These are phyloP conservation scores for Andrena chrysosceles DNA, from an alignment of 2,888 invertebrate species.

Conservation along the genomic window DNA sequence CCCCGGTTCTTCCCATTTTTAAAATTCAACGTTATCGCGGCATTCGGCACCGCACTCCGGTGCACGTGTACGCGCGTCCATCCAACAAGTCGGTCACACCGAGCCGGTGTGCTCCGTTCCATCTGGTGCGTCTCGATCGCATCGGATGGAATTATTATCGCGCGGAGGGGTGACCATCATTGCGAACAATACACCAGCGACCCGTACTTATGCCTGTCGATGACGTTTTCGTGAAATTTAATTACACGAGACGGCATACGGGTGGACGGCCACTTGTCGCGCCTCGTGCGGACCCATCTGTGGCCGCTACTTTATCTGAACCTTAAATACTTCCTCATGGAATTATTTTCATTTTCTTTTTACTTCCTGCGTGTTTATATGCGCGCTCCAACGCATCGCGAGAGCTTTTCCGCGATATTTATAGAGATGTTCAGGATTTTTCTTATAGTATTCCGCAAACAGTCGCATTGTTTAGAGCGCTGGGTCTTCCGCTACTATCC, in stretches of 20 bases:
- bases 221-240: slow-evolving; percentile 8
- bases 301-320: neutral
- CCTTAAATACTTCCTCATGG: neutral
- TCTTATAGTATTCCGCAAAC: too few relatives aligned
- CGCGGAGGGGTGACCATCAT: slow-evolving; percentile 5
- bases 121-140: slow-evolving; percentile 69
- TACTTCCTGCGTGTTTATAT: neutral
- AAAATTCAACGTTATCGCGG: neutral
- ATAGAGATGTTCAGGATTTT: too few relatives aligned
- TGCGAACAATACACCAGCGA: slow-evolving; percentile 4
- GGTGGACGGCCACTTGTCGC: slow-evolving; percentile 48
- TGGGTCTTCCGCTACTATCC: too few relatives aligned
- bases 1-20: neutral
- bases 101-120: slow-evolving; percentile 70
- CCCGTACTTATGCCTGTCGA: neutral
- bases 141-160: slow-evolving; percentile 33
- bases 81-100: slow-evolving; percentile 55
- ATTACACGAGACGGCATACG: slow-evolving; percentile 7
- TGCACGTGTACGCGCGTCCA: slow-evolving; percentile 70
- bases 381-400: too few relatives aligned
- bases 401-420: too few relatives aligned
- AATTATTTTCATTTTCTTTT: neutral
- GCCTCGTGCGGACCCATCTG: slow-evolving; percentile 6
- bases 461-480: too few relatives aligned
- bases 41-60: slow-evolving; percentile 26